phyloP scores from a whole-genome alignment of 2,797 vertebrate genomes.

The Channa striata region DNA sequence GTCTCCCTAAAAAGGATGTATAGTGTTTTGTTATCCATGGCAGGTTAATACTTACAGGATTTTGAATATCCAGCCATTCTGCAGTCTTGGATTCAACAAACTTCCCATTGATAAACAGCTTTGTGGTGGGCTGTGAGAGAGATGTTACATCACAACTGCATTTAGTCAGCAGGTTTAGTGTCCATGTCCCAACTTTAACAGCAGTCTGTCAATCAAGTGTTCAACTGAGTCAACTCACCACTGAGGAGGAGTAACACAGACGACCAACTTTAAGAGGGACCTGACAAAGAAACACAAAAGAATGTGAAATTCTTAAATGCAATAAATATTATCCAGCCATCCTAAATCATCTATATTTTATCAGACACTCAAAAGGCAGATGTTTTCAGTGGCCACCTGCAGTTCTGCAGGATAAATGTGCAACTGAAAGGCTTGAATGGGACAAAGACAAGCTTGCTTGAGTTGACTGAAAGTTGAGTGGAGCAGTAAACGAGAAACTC shows the following conservation, averaged over 20 bases:
- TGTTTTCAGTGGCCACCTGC: conserved; percentile 26
- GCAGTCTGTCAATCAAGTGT: not conserved
- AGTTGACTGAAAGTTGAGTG: not conserved
- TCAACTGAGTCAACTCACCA: conserved; percentile 80
- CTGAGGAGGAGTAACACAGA: conserved; percentile 83
- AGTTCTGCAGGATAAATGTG: conserved; percentile 50
- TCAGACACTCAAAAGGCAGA: not conserved
- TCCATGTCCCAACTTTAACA: not conserved
- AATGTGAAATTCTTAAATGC: conserved; percentile 12
- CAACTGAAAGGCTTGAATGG: conserved; percentile 39
- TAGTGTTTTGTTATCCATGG: not conserved
- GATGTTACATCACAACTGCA: conserved; percentile 1
- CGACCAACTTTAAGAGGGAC: conserved; percentile 75
- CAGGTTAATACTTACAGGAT: conserved; percentile 88
- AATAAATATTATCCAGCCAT: not conserved
- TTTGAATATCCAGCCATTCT: conserved; percentile 96
- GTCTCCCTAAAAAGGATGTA: no score
- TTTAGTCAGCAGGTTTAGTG: not conserved
- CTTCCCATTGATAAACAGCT: conserved; percentile 96
- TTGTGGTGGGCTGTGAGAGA: conserved; percentile 89
- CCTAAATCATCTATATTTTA: not conserved
- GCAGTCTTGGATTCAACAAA: conserved; percentile 94
- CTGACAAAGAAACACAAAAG: conserved; percentile 68
- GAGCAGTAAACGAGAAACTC: not conserved
- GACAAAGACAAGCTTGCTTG: conserved; percentile 56